A percentile compares a stretch with the other conserved stretches of the same genome.
These are phyloP conservation scores for Ferrisia virgata DNA, from an alignment of 2,888 invertebrate genomes.

Conservation along the genomic window DNA sequence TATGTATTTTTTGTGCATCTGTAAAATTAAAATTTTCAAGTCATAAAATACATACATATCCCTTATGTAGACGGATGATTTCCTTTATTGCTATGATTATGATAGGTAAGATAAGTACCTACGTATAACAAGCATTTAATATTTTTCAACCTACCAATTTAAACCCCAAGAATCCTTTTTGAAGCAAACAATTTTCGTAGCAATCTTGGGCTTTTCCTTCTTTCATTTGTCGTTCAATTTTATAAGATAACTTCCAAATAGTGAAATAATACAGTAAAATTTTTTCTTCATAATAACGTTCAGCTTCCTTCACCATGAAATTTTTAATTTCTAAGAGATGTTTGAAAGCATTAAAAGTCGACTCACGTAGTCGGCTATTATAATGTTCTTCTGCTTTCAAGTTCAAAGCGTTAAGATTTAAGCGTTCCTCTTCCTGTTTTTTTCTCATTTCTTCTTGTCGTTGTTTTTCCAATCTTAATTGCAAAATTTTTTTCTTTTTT, in stretches of 20 bases:
- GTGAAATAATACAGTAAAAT: slow-evolving; percentile 35
- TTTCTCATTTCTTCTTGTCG: neutral
- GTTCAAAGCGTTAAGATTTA: slow-evolving; percentile 27
- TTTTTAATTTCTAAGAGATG: neutral
- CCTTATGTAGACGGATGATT: too few species aligned
- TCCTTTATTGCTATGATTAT: too few species aligned
- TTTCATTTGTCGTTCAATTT: neutral
- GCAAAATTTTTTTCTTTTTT: slow-evolving; percentile 27
- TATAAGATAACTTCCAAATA: slow-evolving; percentile 32
- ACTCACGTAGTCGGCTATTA: neutral
- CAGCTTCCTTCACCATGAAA: slow-evolving; percentile 34
- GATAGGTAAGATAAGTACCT: neutral
- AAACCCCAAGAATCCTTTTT: neutral
- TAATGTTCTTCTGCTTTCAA: slow-evolving; percentile 21
- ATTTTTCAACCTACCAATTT: slow-evolving; percentile 24
- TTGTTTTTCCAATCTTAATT: slow-evolving; percentile 25
- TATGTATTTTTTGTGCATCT: slow-evolving; percentile 38
- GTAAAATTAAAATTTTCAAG: slow-evolving; percentile 2
- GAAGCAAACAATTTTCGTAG: slow-evolving; percentile 17
- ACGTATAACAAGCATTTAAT: too few species aligned
- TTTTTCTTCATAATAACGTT: slow-evolving; percentile 43
- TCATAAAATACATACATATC: neutral
- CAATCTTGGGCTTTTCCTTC: slow-evolving; percentile 4
- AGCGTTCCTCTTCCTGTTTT: slow-evolving; percentile 37
- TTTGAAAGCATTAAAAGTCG: slow-evolving; percentile 17